Evolutionary conservation across 2,797 vertebrate species (phyloP).

Genomic region (Ptychadena robeensis): DNA sequence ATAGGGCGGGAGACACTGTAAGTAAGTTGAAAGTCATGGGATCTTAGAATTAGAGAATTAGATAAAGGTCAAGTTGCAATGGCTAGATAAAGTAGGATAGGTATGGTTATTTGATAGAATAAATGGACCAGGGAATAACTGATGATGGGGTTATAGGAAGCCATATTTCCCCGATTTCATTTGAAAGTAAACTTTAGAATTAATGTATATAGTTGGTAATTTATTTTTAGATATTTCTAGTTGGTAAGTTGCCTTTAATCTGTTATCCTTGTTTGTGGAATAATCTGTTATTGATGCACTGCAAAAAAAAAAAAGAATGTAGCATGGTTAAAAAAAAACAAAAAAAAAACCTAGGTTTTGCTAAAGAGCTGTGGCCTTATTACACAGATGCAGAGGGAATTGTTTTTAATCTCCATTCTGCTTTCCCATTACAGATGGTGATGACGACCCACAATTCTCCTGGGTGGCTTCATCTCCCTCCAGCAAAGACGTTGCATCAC

Average conservation of each 20-base stretch:
- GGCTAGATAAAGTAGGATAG: too few species aligned
- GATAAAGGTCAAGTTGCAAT: too few species aligned
- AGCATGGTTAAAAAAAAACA: constrained; percentile 66
- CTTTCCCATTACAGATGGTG: constrained; percentile 93
- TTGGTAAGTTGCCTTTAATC: constrained; percentile 13
- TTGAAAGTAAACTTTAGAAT: neutral
- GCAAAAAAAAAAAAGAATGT: constrained; percentile 53
- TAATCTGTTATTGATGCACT: constrained; percentile 26
- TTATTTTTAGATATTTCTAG: neutral
- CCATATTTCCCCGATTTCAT: too few species aligned
- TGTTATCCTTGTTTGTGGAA: constrained; percentile 24
- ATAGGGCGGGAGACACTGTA: too few species aligned
- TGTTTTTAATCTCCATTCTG: constrained; percentile 90
- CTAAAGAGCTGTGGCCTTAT: constrained; percentile 88
- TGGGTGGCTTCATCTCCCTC: constrained; percentile 99
- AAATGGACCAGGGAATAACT: too few species aligned
- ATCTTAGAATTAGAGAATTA: too few species aligned
- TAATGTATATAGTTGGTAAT: neutral
- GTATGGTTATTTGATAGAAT: too few species aligned
- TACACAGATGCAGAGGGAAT: constrained; percentile 88
- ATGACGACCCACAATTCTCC: constrained; percentile 97
- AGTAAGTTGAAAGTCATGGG: too few species aligned
- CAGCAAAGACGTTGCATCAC: constrained; percentile 99
- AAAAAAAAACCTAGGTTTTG: constrained; percentile 72
- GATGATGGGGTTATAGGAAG: too few species aligned